These are phyloP conservation scores for Phlogophora meticulosa DNA, from an alignment of 2,888 invertebrate species.

Conservation along the genomic window DNA sequence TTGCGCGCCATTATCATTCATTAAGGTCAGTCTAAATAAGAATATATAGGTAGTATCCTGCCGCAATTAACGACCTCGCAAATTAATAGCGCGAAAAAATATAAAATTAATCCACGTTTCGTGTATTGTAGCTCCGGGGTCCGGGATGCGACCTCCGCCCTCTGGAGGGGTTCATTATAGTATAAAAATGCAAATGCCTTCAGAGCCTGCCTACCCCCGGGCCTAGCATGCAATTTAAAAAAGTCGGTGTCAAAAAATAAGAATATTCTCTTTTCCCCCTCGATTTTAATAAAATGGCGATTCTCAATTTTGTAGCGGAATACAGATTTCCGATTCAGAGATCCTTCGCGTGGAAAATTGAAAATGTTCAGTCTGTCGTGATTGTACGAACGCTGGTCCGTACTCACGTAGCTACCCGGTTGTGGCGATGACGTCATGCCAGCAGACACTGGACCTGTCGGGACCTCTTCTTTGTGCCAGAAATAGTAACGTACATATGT, in stretches of 20 bases:
- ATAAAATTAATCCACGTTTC: conserved; percentile 62
- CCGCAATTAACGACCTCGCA: conserved; percentile 55
- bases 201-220: conserved; percentile 44
- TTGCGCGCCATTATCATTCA: conserved; percentile 59
- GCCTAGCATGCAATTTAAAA: conserved; percentile 64
- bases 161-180: conserved; percentile 69
- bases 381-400: conserved; percentile 8
- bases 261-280: conserved; percentile 57
- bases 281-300: conserved; percentile 68
- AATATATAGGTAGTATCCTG: conserved; percentile 32
- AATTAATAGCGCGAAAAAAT: conserved; percentile 65
- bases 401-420: background rate
- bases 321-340: conserved; percentile 64
- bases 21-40: conserved; percentile 52
- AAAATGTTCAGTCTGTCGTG: conserved; percentile 57
- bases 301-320: conserved; percentile 65
- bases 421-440: background rate
- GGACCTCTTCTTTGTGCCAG: no score
- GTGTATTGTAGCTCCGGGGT: conserved; percentile 44
- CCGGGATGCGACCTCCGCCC: conserved; percentile 36
- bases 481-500: no score
- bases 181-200: conserved; percentile 77
- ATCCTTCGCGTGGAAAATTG: conserved; percentile 64
- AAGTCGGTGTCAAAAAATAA: conserved; percentile 59
- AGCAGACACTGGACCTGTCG: background rate